Conservation (phyloP, 2,113 vertebrate genomes). For the Elanus axillaris region DNA sequence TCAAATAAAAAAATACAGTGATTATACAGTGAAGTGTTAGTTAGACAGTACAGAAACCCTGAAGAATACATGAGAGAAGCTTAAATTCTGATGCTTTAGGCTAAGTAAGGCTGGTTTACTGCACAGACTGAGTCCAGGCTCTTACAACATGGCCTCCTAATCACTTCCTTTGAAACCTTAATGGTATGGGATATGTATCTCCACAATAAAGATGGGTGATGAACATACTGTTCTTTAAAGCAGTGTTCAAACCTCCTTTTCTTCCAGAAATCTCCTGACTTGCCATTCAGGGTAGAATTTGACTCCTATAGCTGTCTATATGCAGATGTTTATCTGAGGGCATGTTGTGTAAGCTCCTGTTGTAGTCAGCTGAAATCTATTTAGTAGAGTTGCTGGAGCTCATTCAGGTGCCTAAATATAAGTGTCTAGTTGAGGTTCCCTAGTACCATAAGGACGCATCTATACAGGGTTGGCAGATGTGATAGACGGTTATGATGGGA, state of each 20-base stretch:
- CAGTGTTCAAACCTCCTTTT: background rate
- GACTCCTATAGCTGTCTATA: background rate
- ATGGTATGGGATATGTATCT: background rate
- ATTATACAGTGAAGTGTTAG: background rate
- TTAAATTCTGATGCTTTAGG: background rate
- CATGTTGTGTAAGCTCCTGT: background rate
- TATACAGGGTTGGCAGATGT: background rate
- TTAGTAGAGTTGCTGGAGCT: background rate
- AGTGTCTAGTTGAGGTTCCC: background rate
- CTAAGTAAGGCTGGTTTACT: background rate
- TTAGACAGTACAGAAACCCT: background rate
- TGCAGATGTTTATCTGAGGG: background rate
- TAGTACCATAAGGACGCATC: background rate
- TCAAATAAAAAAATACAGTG: background rate
- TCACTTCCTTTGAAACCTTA: background rate
- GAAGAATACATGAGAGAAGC: background rate
- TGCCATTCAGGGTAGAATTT: background rate
- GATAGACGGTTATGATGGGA: background rate
- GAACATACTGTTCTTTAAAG: background rate
- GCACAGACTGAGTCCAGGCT: background rate
- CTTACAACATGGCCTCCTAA: background rate
- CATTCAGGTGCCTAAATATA: background rate
- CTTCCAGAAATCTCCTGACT: background rate
- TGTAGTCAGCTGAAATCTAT: background rate
- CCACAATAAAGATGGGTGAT: background rate